Evolutionary conservation across 2,113 vertebrate species (phyloP), one percentile per base, ranked within the genome.

Genomic region (Polypterus bichir): DNA sequence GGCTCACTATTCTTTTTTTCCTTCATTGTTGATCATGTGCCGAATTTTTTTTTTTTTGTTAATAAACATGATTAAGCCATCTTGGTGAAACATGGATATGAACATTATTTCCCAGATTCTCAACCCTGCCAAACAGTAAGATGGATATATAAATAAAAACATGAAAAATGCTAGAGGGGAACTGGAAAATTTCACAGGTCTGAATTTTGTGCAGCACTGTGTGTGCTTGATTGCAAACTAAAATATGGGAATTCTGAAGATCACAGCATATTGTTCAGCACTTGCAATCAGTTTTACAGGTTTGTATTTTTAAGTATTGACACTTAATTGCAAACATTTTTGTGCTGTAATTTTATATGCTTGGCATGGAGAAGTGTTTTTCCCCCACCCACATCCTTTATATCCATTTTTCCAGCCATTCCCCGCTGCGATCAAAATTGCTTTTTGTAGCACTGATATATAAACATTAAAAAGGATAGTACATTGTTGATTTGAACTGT

Each of bases 251-350:
- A 73, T 70, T 77, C 67, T 80, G 79, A 76, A 79, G 76, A 75
- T 72, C 78, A 81, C 75, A 75, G 79, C 74, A 69, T 77, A 66
- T 51, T 54, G 9, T 11, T 72, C 76, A 75, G 79, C 80, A 79
- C 83, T 83, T 84, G 77, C 75, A 81, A 73, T 74, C 70, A 78
- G 81, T 74, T 77, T 79, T 78, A 81, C 76, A 76, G 79, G 80
- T 81, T 80, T 72, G 69, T 86, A 85, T 83, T 86, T 84, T 81
- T 83, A 81, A 82, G 74, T 73, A 77, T 69, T 74, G 69, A 63
- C 70, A 71, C 86, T 83, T 87, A 81, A 79, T 83, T 79, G 79
- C 83, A 79, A 81, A 82, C 80, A 84, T 81, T 86, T 83, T 81
- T 86, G 80, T 84, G 57, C 57, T 59, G 77, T 79, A 27, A 27